Base-by-base conservation (phyloP, 2,888 invertebrate species). In the Zeuzera pyrina region DNA sequence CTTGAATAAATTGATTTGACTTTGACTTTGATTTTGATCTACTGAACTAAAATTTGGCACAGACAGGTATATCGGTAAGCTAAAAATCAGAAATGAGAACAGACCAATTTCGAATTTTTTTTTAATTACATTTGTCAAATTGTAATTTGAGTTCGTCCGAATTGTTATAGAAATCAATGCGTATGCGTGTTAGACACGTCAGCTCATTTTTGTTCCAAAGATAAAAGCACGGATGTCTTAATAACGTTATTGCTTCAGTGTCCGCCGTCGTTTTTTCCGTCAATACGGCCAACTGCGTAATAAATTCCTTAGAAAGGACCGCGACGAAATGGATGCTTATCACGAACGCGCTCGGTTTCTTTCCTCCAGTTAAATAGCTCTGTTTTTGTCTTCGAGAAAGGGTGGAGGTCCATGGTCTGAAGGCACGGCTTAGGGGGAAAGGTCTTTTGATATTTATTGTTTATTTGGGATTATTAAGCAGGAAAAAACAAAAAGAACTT, bases 301-400 rank as follows among this genome's bases (percentile, higher is more conserved):
- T 60, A 60, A 60, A 60, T 60, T 57, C 42, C 41, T 33, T 10
- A 42, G 46, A 45, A 46, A 49, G 49, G 50, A 12, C 19, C 19
- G 16, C 21, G 29, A 7, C 13, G 29, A 60, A 60, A 60, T 53
- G 59, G 56, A 63, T 56, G 62, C 61, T 63, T 64, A 62, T 63
- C 62, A 60, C 61, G 57, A 53, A 51, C 52, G 38, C 40, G 40
- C 41, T 49, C 47, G 53, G 52, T 49, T 43, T 39, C 39, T 38
- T 32, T 31, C 43, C 41, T 29, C 30, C 36, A 39, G 41, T 47
- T 53, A 57, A 57, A 57, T 59, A 52, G 60, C 50, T 45, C 45
- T 48, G 57, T 52, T 60, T 60, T 62, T 60, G 57, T 56, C 52
- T 49, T 49, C 34, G 12, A 32, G 6, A 25, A 22, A 10, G 25